phyloP scores from a whole-genome alignment of 2,888 invertebrate genomes.

The Theretra japonica region DNA sequence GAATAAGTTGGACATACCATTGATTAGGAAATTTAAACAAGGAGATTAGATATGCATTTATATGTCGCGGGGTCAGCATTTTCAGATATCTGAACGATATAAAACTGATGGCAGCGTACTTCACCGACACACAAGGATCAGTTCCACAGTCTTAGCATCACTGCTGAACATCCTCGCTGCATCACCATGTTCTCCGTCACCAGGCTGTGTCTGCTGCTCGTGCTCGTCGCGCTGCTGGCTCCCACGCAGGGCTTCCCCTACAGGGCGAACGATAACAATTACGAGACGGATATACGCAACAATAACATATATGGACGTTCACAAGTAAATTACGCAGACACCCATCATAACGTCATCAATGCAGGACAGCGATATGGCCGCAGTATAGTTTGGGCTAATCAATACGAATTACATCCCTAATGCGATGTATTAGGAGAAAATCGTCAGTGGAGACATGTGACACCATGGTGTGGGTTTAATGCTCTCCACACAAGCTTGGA shows the following conservation, averaged over 20 bases:
- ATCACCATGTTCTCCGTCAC: background rate
- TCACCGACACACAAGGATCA: too few species aligned
- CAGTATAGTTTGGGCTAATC: background rate
- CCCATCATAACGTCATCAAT: background rate
- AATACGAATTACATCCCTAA: background rate
- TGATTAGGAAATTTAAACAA: too few species aligned
- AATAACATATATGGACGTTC: background rate
- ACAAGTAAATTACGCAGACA: background rate
- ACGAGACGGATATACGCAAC: background rate
- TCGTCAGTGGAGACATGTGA: too few species aligned
- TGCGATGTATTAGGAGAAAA: too few species aligned
- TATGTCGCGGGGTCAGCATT: background rate
- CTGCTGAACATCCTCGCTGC: background rate
- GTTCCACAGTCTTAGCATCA: too few species aligned
- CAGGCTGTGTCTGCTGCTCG: slow-evolving; percentile 3
- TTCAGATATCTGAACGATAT: background rate
- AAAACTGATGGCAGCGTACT: background rate
- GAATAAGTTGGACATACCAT: too few species aligned
- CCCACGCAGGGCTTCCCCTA: background rate
- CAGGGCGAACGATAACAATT: background rate
- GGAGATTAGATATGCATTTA: too few species aligned
- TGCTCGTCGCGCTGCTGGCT: slow-evolving; percentile 3
- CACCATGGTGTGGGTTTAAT: too few species aligned
- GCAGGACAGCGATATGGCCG: background rate
- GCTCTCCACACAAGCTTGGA: too few species aligned